A percentile compares a stretch with the other conserved stretches of the same genome.
phyloP scores from a whole-genome alignment of 2,797 vertebrate species.

The Miichthys miiuy region DNA sequence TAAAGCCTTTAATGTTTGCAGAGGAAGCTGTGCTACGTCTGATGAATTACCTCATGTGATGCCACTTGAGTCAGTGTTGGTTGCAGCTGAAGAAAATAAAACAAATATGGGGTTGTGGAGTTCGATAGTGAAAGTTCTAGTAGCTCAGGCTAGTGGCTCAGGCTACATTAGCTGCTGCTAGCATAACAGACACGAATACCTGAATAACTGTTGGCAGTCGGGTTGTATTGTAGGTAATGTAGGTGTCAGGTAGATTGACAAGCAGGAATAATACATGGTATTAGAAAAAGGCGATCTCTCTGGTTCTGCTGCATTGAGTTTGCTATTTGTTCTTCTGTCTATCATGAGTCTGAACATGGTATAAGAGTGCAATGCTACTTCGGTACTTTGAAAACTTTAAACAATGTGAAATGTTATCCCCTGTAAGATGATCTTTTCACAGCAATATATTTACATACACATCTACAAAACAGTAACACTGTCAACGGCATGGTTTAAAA shows the following conservation, averaged over 20 bases:
- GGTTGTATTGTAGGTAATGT: too few species aligned
- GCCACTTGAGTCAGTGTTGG: background rate
- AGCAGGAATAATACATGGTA: background rate
- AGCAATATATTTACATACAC: constrained; percentile 1
- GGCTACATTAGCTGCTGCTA: too few species aligned
- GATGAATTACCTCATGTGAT: background rate
- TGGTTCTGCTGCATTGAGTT: background rate
- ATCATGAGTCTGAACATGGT: background rate
- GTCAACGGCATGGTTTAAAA: background rate
- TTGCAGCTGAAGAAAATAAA: too few species aligned
- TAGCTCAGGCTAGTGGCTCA: too few species aligned
- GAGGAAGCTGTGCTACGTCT: background rate
- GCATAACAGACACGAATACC: too few species aligned
- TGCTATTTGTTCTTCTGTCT: background rate
- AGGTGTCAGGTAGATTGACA: background rate
- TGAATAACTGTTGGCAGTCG: too few species aligned
- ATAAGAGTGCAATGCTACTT: background rate
- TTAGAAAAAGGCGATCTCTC: background rate
- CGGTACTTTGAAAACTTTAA: background rate
- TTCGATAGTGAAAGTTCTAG: too few species aligned
- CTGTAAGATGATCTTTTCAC: too few species aligned
- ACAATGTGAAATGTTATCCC: background rate
- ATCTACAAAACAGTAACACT: background rate
- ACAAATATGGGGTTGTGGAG: too few species aligned
- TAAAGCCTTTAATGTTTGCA: background rate